Base-by-base conservation (phyloP, 2,888 invertebrate species). In the Apodemia mormo region DNA sequence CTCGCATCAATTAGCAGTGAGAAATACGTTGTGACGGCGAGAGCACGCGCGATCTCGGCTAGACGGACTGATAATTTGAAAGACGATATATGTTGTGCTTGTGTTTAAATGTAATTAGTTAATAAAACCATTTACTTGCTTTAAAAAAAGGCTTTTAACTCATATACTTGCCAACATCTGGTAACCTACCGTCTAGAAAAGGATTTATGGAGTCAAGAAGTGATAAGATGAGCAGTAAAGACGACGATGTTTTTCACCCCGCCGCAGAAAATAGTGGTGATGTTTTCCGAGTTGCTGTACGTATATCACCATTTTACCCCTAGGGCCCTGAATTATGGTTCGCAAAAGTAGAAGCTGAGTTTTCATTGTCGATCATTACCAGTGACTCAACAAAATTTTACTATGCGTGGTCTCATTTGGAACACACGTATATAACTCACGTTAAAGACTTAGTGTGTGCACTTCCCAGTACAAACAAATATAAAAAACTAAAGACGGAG, bases 251-350 rank as follows among this genome's bases (percentile, higher is more conserved):
- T 10, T 58, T 58, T 58, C 9, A 29, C 2, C 56, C 56, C 29
- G 29, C 29, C 1, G 56, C 2, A 10, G 56, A 58, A 12, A 58
- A 10, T 30, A 30, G 10, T 30, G 56, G 56, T 58, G 68, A 68
- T 49, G 52, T 68, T 4, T 65, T 65, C 37, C 68, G 68, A 9
- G 72, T 70, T 6, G 68, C 68, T 0, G 58, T 70, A 6, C 70
- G 66, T 9, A 45, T 73, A 8, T 71, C 71, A 8, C 69, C 71
- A 52, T 73, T 73, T 66, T 73, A 71, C 70, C 29, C 68, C 2
- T 65, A 73, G 2, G 68, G 71, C 12, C 73, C 71, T 1, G 73
- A 61, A 7, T 9, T 73, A 33, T 73, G 73, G 73, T 73, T 73
- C 10, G 52, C 68, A 3, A 71, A 73, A 61, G 9, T 73, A 2